A percentile compares a stretch with the other conserved stretches of the same genome.
Evolutionary conservation across 2,113 vertebrate species (phyloP).

Genomic region (Brachirus orientalis): DNA sequence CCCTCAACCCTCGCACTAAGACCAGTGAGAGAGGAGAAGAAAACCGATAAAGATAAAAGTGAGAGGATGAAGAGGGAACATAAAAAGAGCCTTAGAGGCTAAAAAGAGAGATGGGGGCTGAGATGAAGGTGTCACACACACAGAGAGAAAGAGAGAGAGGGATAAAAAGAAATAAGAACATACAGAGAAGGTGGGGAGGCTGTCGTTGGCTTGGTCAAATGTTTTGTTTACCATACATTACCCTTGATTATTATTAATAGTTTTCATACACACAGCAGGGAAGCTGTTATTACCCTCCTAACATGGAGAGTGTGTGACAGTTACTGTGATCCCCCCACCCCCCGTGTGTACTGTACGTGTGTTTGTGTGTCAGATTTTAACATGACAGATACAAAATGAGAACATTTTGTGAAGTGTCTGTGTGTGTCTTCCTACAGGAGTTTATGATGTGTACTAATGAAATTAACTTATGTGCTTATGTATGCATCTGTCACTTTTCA

Average conservation of each 20-base stretch:
- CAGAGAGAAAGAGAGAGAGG: constrained; percentile 7
- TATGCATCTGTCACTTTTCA: too few relatives aligned
- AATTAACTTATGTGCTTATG: too few relatives aligned
- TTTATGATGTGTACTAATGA: too few relatives aligned
- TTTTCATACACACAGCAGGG: constrained; percentile 42
- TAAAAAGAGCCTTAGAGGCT: neutral
- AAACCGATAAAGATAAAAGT: constrained; percentile 18
- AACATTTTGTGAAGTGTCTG: neutral
- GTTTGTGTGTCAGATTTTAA: neutral
- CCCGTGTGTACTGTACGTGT: neutral
- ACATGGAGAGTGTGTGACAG: constrained; percentile 29
- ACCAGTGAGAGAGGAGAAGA: neutral
- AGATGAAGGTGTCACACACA: neutral
- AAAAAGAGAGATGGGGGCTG: neutral
- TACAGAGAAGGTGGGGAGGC: neutral
- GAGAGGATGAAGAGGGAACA: constrained; percentile 3
- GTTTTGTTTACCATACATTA: constrained; percentile 62
- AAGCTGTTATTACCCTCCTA: constrained; percentile 12
- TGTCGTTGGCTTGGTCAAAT: constrained; percentile 38
- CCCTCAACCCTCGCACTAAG: constrained; percentile 34
- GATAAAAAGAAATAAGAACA: neutral
- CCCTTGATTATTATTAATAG: constrained; percentile 63
- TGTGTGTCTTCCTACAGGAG: too few relatives aligned
- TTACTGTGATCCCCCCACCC: too few relatives aligned
- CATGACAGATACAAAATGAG: neutral